Percentiles rank a stretch among this genome's conserved stretches.
Conservation (phyloP, 2,113 vertebrate species). For the Melanostigma gelatinosum region DNA sequence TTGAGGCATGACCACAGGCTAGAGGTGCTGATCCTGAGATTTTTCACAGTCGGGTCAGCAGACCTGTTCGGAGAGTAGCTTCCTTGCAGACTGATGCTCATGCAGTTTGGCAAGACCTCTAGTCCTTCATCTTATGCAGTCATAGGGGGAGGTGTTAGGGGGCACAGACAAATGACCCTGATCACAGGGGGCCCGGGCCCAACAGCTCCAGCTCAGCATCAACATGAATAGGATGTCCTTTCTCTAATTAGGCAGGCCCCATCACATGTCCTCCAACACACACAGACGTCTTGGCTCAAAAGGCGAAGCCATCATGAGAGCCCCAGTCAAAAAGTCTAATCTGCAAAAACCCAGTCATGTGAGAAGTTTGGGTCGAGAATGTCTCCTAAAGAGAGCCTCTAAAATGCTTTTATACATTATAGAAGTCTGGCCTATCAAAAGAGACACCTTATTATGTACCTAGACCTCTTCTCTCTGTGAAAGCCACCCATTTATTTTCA, state of each 20-base stretch:
- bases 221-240: conserved; percentile 57
- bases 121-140: conserved; percentile 46
- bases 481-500: conserved; percentile 45
- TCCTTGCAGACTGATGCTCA: not conserved
- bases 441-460: conserved; percentile 39
- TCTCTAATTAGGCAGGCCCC: conserved; percentile 53
- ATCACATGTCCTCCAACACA: conserved; percentile 39
- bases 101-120: conserved; percentile 22
- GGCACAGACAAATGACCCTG: conserved; percentile 56
- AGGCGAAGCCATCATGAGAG: conserved; percentile 9
- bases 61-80: conserved; percentile 2
- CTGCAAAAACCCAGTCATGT: conserved; percentile 60
- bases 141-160: conserved; percentile 30
- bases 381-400: conserved; percentile 22
- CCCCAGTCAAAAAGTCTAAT: conserved; percentile 44
- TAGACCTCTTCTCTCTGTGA: conserved; percentile 5
- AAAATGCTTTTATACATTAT: conserved; percentile 33
- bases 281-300: conserved; percentile 27
- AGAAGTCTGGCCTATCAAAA: conserved; percentile 16
- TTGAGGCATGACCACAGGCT: conserved; percentile 19
- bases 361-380: conserved; percentile 41
- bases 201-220: conserved; percentile 39
- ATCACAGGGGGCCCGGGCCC: conserved; percentile 53
- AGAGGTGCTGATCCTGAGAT: conserved; percentile 40
- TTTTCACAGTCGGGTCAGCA: conserved; percentile 39